phyloP scores from a whole-genome alignment of 2,113 vertebrate species.

The Reinhardtius hippoglossoides region DNA sequence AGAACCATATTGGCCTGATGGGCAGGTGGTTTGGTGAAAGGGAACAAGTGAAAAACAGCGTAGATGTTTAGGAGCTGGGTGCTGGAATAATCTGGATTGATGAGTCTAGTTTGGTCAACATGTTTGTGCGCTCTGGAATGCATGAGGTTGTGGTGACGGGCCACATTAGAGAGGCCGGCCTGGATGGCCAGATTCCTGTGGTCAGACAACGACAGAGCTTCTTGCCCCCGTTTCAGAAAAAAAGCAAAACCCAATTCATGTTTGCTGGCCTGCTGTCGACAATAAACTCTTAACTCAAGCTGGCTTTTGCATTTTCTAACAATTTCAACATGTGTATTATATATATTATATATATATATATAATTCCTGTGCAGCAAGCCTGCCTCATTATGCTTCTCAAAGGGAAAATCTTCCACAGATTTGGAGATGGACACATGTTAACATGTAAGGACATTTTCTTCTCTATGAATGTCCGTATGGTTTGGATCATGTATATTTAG shows the following conservation, averaged over 20 bases:
- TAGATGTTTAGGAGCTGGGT: slow-evolving; percentile 73
- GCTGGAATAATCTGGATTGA: slow-evolving; percentile 79
- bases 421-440: slow-evolving; percentile 45
- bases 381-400: not conserved
- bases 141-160: slow-evolving; percentile 77
- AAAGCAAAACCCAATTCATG: slow-evolving; percentile 62
- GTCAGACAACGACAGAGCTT: slow-evolving; percentile 77
- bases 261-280: slow-evolving; percentile 73
- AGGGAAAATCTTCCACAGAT: slow-evolving; percentile 33
- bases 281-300: slow-evolving; percentile 52
- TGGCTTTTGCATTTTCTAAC: slow-evolving; percentile 36
- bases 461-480: slow-evolving; percentile 44
- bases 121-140: slow-evolving; percentile 85
- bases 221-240: slow-evolving; percentile 69
- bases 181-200: slow-evolving; percentile 81
- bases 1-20: slow-evolving; percentile 69
- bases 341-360: slow-evolving; percentile 12
- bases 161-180: slow-evolving; percentile 80
- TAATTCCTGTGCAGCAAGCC: slow-evolving; percentile 28
- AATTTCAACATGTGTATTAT: slow-evolving; percentile 41
- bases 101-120: slow-evolving; percentile 83
- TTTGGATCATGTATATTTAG: slow-evolving; percentile 62
- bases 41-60: slow-evolving; percentile 82
- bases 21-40: slow-evolving; percentile 81
- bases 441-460: slow-evolving; percentile 44